Evolutionary conservation across 2,797 vertebrate genomes (phyloP), one percentile per base, ranked within the genome.

Genomic region (Urophycis tenuis): DNA sequence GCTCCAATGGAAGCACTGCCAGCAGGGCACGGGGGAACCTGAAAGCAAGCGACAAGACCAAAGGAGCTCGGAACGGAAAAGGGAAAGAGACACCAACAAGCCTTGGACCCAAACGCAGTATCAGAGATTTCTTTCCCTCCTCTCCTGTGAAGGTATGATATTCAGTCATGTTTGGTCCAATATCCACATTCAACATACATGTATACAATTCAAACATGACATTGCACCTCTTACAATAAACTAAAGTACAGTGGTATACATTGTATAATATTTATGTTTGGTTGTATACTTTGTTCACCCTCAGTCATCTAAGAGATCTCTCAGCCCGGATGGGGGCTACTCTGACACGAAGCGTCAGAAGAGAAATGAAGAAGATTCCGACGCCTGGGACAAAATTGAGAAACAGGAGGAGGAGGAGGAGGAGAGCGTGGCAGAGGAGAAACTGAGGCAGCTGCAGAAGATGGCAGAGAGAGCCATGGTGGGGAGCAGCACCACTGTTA

Each of bases 391-490:
- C 22, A 22, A 5, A 22, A 19, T 3, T 53, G 53, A 60, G 53
- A 19, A n/a, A 7, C 80, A 85, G 0, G 87, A 89, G 0, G 89
- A 88, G n/a, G n/a, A n/a, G n/a, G n/a, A n/a, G 1, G 88, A 89
- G 0, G 93, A 94, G 79, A 88, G 76, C 73, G 73, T 83, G 30
- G 85, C 87, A 0, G 91, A 93, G 80, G 88, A 92, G 75, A 94
- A 91, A 79, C 92, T 95, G 0, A 89, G 74, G 81, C 85, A 88
- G 75, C 87, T 95, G 71, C 93, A 93, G 85, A 81, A 90, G 69
- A 76, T 92, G 30, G 92, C 93, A 6, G 84, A 91, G 77, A 88
- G 78, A 12, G 86, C n/a, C 1, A 0, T 29, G 76, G 60, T 36
- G 1, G 74, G 78, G 36, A 76, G 60, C 22, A 78, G 70, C 0